phyloP scores from a whole-genome alignment of 2,113 vertebrate species.

The Brachypteracias leptosomus region DNA sequence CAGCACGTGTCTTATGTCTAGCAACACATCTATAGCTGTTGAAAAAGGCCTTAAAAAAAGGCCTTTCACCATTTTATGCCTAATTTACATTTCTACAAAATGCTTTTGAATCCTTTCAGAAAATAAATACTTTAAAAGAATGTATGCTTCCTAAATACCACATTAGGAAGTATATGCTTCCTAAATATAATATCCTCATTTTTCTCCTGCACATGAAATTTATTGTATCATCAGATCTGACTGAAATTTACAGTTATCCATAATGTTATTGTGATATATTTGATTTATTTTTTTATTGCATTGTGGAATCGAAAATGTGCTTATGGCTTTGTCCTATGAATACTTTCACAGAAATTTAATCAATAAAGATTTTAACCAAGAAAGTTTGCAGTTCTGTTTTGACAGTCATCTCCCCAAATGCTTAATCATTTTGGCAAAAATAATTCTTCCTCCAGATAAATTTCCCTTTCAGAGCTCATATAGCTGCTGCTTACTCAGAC shows the following conservation, averaged over 20 bases:
- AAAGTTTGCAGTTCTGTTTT: constrained; percentile 37
- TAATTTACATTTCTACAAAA: constrained; percentile 48
- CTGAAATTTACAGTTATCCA: constrained; percentile 48
- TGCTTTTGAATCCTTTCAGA: constrained; percentile 25
- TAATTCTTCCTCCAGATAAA: constrained; percentile 35
- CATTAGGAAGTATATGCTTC: neutral
- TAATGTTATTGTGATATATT: constrained; percentile 41
- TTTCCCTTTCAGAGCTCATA: constrained; percentile 28
- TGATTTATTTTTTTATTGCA: neutral
- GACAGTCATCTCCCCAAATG: constrained; percentile 16
- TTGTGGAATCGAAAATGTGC: constrained; percentile 1
- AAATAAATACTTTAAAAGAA: constrained; percentile 36
- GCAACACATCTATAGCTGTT: neutral
- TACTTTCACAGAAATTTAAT: constrained; percentile 40
- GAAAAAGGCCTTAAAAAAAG: neutral
- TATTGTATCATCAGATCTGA: constrained; percentile 12
- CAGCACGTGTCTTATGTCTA: neutral
- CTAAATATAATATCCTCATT: constrained; percentile 35
- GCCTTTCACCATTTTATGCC: neutral
- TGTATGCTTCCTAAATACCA: constrained; percentile 12
- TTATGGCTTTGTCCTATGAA: constrained; percentile 32
- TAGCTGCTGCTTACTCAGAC: constrained; percentile 10
- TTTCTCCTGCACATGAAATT: constrained; percentile 22
- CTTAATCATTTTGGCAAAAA: constrained; percentile 57
- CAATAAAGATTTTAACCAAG: constrained; percentile 38